Conservation (phyloP, 2,113 vertebrate genomes). For the Argyrosomus japonicus region DNA sequence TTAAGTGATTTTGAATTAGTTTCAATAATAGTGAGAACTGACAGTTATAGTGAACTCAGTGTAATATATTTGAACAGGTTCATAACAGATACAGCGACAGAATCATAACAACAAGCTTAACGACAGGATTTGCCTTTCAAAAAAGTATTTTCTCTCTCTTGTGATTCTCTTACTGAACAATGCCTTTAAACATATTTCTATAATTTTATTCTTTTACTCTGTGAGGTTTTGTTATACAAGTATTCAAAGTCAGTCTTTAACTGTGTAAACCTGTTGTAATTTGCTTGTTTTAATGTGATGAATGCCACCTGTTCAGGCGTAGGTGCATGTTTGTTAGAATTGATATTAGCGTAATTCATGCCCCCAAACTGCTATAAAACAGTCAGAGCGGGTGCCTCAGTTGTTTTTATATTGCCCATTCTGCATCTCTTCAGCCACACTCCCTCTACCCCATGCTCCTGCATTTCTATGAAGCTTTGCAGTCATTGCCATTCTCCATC, state of each 20-base stretch:
- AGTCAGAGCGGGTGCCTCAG: background rate
- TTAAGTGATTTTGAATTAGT: too few relatives aligned
- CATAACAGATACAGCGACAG: too few relatives aligned
- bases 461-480: background rate
- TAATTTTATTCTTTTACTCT: background rate
- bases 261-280: background rate
- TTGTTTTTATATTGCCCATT: background rate
- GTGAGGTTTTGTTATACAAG: background rate
- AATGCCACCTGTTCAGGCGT: background rate
- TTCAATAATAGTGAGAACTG: background rate
- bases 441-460: background rate
- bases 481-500: background rate
- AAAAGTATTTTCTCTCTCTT: background rate
- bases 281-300: background rate
- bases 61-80: background rate
- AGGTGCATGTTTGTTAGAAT: background rate
- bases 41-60: background rate
- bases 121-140: background rate
- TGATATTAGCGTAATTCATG: background rate
- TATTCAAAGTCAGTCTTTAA: background rate
- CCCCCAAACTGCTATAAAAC: background rate
- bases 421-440: background rate
- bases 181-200: background rate
- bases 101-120: background rate
- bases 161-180: background rate